A percentile compares a stretch with the other conserved stretches of the same genome.
Evolutionary conservation across 2,888 invertebrate genomes (phyloP).

Genomic region (Melinaea marsaeus): DNA sequence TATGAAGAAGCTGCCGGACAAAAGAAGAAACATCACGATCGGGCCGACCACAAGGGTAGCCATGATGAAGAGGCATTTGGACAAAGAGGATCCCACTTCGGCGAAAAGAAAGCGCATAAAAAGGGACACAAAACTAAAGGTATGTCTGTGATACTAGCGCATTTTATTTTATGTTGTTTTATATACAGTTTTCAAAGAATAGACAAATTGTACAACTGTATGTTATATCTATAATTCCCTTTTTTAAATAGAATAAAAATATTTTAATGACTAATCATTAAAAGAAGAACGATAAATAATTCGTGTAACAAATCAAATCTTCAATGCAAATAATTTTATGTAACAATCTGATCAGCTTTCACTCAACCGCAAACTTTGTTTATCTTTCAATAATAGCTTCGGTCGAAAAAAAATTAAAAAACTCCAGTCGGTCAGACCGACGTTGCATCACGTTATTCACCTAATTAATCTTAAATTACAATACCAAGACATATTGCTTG

Average conservation of each 20-base stretch:
- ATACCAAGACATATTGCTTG: background rate
- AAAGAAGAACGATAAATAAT: background rate
- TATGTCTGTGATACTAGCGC: constrained; percentile 27
- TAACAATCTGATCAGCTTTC: constrained; percentile 50
- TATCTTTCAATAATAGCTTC: constrained; percentile 27
- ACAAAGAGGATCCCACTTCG: constrained; percentile 82
- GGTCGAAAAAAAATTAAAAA: constrained; percentile 10
- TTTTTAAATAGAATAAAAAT: too few relatives aligned
- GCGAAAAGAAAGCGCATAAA: constrained; percentile 86
- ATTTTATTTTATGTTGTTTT: constrained; percentile 13
- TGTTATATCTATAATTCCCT: too few relatives aligned
- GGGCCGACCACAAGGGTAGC: constrained; percentile 79
- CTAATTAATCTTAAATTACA: background rate
- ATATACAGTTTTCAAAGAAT: too few relatives aligned
- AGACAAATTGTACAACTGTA: too few relatives aligned
- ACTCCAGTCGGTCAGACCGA: constrained; percentile 6
- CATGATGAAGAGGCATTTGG: constrained; percentile 83
- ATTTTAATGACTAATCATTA: too few relatives aligned
- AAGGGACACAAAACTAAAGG: constrained; percentile 87
- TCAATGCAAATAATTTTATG: constrained; percentile 43
- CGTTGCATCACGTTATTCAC: constrained; percentile 15
- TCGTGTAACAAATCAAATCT: constrained; percentile 12
- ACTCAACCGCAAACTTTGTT: constrained; percentile 42
- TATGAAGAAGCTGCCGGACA: constrained; percentile 81
- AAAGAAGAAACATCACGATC: constrained; percentile 81